Evolutionary conservation across 1,140 invertebrate species (phyloP), one percentile per base, ranked within the genome.

Genomic region (Drosophila ficusphila): DNA sequence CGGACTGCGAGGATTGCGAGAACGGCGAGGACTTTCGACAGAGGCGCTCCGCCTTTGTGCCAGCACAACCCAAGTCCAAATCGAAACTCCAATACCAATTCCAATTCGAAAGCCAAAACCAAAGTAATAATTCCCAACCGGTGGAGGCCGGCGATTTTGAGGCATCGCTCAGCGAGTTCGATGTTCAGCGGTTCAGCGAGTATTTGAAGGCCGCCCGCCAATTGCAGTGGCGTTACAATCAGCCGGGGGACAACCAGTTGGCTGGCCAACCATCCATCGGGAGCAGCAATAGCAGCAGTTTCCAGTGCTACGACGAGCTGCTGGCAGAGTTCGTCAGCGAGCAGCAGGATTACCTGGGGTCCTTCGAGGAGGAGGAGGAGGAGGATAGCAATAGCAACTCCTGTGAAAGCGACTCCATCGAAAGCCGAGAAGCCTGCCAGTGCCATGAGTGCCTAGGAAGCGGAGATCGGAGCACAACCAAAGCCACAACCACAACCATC

Each of bases 281-380:
- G 42, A 19, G 7, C 9, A 18, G 29, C 34, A 25, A 18, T 2
- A 3, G 3, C 64, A 75, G 49, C 53, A 58, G 18, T 29, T 73
- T 81, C 60, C 82, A 89, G 68, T 90, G 89, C 25, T 90, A 90
- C 89, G 89, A 90, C 89, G 89, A 90, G 38, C 25, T 90, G 46
- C 61, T 90, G 42, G 82, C 82, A 3, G 82, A 88, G 14, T 88
- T 86, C 23, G 83, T 89, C 0, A 82, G 83, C 58, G 83, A 88
- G 51, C 82, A 88, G 48, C 82, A 88, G 33, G 51, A 76, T 0
- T 33, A 67, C 39, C n/a, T n/a, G n/a, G 27, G 61, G 3, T 14
- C 6, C 7, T 8, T 29, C n/a, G n/a, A n/a, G n/a, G 16, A 68
- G 0, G 42, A 42, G n/a, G 36, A 68, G 23, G 42, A 68, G 0